These are phyloP conservation scores for Tachysurus vachellii DNA, from an alignment of 2,113 vertebrate genomes.

Conservation along the genomic window DNA sequence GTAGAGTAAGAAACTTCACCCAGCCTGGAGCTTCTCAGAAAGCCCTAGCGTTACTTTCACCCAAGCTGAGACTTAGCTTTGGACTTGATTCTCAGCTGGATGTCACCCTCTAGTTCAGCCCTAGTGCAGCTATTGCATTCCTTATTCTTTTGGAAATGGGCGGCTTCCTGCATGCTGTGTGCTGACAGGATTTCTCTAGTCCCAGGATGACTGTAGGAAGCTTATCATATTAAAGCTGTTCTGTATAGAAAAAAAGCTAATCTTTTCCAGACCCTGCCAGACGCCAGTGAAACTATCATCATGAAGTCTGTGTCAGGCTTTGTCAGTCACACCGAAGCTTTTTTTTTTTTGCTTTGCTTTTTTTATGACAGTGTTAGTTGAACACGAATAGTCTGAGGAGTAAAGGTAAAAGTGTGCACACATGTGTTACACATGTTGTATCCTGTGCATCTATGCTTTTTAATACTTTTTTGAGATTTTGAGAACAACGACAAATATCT, in stretches of 20 bases:
- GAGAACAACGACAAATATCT: neutral
- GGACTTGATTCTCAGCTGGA: neutral
- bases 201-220: conserved; percentile 39
- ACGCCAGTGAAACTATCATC: conserved; percentile 1
- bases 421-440: neutral
- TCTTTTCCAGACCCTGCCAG: neutral
- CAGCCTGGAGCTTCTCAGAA: neutral
- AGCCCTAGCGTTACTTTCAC: neutral
- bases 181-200: conserved; percentile 43
- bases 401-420: neutral
- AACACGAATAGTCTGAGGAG: neutral
- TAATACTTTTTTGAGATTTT: neutral
- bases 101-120: neutral
- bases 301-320: conserved; percentile 22
- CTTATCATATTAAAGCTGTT: conserved; percentile 48
- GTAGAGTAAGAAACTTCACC: neutral
- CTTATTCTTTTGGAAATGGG: conserved; percentile 27
- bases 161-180: conserved; percentile 45
- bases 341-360: neutral
- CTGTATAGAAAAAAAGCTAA: conserved; percentile 24
- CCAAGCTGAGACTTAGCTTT: neutral
- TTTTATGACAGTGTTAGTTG: neutral
- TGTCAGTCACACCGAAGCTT: conserved; percentile 10
- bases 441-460: neutral
- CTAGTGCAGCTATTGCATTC: conserved; percentile 19